Percentiles rank a stretch among this genome's conserved stretches.
phyloP scores from a whole-genome alignment of 2,113 vertebrate genomes.

The Herpailurus yagouaroundi region DNA sequence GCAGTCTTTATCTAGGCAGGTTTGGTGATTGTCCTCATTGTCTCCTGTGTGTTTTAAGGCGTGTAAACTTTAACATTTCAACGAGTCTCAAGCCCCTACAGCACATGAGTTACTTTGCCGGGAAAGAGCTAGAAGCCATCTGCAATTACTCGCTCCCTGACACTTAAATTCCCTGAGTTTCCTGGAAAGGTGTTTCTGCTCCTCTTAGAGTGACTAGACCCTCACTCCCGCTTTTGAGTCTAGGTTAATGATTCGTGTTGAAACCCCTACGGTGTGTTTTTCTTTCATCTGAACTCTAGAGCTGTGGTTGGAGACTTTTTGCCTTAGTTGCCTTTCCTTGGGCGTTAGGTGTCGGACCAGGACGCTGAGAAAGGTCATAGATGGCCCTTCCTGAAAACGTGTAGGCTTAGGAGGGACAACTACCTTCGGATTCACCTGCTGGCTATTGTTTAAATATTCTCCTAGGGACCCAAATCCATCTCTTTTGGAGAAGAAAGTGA shows the following conservation, averaged over 20 bases:
- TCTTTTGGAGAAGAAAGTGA: not conserved
- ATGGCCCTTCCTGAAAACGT: not conserved
- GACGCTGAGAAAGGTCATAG: not conserved
- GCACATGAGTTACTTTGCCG: not conserved
- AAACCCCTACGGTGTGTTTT: not conserved
- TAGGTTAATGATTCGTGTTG: not conserved
- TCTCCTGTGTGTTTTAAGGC: conserved; percentile 37
- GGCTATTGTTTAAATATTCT: not conserved
- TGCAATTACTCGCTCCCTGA: not conserved
- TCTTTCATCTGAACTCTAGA: not conserved
- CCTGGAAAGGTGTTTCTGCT: not conserved
- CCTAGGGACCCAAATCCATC: not conserved
- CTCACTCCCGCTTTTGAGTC: not conserved
- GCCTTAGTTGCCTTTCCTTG: not conserved
- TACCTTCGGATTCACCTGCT: not conserved
- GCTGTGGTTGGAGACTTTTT: not conserved
- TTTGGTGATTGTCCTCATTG: not conserved
- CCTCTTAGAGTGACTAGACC: not conserved
- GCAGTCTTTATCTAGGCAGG: conserved; percentile 4
- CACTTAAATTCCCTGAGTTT: not conserved
- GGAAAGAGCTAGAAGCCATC: not conserved
- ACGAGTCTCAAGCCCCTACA: conserved; percentile 36
- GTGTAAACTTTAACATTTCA: conserved; percentile 19
- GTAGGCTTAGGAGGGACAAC: not conserved
- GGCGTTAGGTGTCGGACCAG: not conserved